Percentiles rank a stretch among this genome's conserved stretches.
These are phyloP conservation scores for Dasyprocta punctata DNA, from an alignment of 2,113 vertebrate genomes.

Conservation along the genomic window DNA sequence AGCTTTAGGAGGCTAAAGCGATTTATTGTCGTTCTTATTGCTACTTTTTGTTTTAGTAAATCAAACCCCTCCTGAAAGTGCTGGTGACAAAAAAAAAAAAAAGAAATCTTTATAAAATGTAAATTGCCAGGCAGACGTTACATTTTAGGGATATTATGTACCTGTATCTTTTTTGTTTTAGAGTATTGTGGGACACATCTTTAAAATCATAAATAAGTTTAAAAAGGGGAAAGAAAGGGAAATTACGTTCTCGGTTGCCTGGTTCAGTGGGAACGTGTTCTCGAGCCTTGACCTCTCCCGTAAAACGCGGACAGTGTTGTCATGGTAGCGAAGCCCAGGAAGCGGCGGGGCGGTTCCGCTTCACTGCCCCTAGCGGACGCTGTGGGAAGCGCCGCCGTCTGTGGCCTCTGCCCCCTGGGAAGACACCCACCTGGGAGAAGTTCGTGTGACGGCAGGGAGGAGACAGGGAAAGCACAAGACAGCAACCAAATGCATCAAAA, in stretches of 20 bases:
- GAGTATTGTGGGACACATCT: not conserved
- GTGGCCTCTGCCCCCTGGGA: not conserved
- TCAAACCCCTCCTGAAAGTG: not conserved
- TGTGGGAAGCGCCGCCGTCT: not conserved
- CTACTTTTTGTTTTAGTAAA: not conserved
- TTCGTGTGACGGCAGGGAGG: not conserved
- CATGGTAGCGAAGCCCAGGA: not conserved
- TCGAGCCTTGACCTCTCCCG: not conserved
- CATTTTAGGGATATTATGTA: not conserved
- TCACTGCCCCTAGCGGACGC: not conserved
- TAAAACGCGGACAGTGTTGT: constrained; percentile 29
- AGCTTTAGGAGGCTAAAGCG: not conserved
- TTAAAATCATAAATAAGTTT: not conserved
- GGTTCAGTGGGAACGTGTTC: not conserved
- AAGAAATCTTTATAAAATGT: not conserved
- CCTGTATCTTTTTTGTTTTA: not conserved
- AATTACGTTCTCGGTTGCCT: not conserved
- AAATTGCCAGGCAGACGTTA: not conserved
- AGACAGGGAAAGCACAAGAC: not conserved
- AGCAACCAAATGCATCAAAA: not conserved
- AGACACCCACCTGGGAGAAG: not conserved
- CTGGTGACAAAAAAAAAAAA: not conserved
- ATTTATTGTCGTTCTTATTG: not conserved
- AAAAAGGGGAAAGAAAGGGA: not conserved
- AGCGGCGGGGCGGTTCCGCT: not conserved